phyloP scores from a whole-genome alignment of 1,140 invertebrate species.

The Neodiprion lecontei region DNA sequence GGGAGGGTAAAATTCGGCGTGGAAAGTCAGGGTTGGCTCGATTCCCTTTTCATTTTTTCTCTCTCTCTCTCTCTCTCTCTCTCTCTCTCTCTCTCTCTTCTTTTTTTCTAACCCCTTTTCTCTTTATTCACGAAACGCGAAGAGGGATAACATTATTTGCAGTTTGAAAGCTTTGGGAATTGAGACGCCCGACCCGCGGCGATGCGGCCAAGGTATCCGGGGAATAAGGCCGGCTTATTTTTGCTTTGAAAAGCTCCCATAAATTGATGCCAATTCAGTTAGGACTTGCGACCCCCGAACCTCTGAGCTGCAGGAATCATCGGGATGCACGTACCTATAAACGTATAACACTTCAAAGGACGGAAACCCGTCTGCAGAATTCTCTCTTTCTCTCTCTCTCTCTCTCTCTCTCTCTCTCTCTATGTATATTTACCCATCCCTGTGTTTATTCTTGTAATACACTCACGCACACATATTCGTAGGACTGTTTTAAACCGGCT shows the following conservation, averaged over 20 bases:
- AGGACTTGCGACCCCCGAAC: background rate
- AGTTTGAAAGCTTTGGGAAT: slow-evolving; percentile 11
- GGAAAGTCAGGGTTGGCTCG: background rate
- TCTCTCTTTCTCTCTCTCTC: too few relatives aligned
- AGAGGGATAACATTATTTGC: slow-evolving; percentile 6
- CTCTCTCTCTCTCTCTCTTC: background rate
- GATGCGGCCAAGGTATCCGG: background rate
- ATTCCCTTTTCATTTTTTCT: background rate
- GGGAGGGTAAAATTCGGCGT: background rate
- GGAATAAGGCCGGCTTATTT: background rate
- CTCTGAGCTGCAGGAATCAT: background rate
- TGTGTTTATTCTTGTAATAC: too few relatives aligned
- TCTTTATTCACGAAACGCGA: background rate
- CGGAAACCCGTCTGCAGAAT: too few relatives aligned
- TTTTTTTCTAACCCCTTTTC: background rate
- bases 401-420: too few relatives aligned
- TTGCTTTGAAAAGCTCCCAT: slow-evolving; percentile 8
- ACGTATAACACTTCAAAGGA: background rate
- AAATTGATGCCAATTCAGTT: slow-evolving; percentile 11
- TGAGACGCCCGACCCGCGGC: background rate
- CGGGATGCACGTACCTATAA: too few relatives aligned
- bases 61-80: background rate
- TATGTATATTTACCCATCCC: too few relatives aligned
- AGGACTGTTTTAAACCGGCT: too few relatives aligned
- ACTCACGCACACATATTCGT: too few relatives aligned